These are phyloP conservation scores for Ruditapes philippinarum DNA, from an alignment of 1,140 invertebrate genomes.

Conservation along the genomic window DNA sequence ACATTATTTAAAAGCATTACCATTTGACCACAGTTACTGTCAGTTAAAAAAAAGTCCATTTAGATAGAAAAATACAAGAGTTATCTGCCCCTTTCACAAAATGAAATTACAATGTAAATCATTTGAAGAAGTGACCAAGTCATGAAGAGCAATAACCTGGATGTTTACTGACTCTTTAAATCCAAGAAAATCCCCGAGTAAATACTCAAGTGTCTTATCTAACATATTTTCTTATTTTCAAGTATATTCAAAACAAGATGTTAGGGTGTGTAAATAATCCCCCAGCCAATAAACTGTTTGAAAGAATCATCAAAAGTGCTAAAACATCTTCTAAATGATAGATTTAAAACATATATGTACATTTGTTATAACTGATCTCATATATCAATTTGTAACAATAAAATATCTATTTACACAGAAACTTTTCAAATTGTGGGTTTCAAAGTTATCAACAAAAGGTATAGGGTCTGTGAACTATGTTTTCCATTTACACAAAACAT, in stretches of 20 bases:
- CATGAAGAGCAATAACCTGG: slow-evolving; percentile 2
- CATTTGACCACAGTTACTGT: too few species aligned
- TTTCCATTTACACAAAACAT: not conserved
- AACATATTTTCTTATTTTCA: slow-evolving; percentile 15
- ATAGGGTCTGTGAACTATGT: not conserved
- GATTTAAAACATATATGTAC: too few species aligned
- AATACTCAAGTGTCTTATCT: slow-evolving; percentile 7
- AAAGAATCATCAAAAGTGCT: not conserved
- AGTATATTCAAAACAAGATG: not conserved
- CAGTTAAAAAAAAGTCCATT: too few species aligned
- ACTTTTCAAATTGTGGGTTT: not conserved
- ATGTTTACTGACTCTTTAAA: not conserved
- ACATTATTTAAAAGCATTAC: too few species aligned
- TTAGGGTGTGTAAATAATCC: not conserved
- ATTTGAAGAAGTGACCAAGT: not conserved
- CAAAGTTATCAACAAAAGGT: not conserved
- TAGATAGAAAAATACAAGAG: too few species aligned
- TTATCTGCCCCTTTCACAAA: too few species aligned
- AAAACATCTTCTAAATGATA: not conserved
- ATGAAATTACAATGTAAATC: not conserved
- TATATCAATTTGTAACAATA: not conserved
- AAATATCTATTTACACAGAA: not conserved
- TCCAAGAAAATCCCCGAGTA: not conserved
- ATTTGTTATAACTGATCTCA: too few species aligned
- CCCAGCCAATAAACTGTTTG: not conserved